These are phyloP conservation scores for Hypocryptadius cinnamomeus DNA, from an alignment of 2,113 vertebrate genomes.

Conservation along the genomic window DNA sequence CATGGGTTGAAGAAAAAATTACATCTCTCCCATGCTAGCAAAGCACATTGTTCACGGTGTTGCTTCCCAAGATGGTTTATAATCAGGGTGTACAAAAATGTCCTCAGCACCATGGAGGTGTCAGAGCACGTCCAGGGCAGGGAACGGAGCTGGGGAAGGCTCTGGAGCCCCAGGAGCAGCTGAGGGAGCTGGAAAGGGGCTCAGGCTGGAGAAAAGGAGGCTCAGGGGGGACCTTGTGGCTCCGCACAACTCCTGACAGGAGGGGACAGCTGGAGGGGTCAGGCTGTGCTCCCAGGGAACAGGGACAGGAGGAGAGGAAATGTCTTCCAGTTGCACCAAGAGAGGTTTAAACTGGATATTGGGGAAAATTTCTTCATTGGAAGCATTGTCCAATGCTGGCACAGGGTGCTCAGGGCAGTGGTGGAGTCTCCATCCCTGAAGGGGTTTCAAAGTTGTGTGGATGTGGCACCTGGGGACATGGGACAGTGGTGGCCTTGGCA, in stretches of 20 bases:
- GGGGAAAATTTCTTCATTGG: background rate
- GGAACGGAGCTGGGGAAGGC: background rate
- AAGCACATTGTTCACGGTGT: background rate
- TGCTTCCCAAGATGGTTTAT: background rate
- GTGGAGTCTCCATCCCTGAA: background rate
- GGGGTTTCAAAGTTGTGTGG: background rate
- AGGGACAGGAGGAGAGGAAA: accelerated
- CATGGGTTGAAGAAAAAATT: background rate
- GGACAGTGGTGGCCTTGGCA: background rate
- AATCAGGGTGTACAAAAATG: background rate
- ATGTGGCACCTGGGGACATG: background rate
- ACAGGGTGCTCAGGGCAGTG: background rate
- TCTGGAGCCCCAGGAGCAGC: background rate
- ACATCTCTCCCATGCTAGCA: background rate
- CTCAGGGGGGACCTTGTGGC: background rate
- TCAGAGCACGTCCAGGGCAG: accelerated
- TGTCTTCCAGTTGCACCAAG: accelerated
- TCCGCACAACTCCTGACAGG: background rate
- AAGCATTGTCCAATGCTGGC: accelerated
- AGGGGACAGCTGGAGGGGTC: accelerated
- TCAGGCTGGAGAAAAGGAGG: background rate
- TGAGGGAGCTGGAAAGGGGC: background rate
- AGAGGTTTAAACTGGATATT: background rate
- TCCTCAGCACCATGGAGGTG: background rate
- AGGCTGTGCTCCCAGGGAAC: background rate